phyloP scores from a whole-genome alignment of 2,797 vertebrate genomes.

The Sebastes cheni region DNA sequence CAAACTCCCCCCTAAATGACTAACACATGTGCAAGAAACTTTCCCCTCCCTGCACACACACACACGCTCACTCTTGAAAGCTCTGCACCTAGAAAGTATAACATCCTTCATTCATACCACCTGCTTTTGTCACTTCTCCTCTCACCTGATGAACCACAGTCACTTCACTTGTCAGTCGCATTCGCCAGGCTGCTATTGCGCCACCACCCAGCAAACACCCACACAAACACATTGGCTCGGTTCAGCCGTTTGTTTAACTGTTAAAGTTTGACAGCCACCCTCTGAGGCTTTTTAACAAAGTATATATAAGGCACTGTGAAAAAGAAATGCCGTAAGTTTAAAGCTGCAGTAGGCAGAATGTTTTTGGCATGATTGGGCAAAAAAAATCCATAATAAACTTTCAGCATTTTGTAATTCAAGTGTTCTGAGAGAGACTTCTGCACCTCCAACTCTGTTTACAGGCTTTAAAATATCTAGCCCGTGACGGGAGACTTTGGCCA shows the following conservation, averaged over 20 bases:
- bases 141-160: not conserved
- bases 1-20: slow-evolving; percentile 82
- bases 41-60: slow-evolving; percentile 41
- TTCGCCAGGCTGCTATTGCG: slow-evolving; percentile 10
- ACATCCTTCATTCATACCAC: slow-evolving; percentile 32
- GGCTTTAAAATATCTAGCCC: no score
- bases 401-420: no score
- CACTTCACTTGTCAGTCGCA: not conserved
- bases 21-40: slow-evolving; percentile 81
- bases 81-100: not conserved
- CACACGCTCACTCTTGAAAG: slow-evolving; percentile 8
- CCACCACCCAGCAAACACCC: slow-evolving; percentile 30
- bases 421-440: no score
- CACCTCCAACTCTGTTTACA: no score
- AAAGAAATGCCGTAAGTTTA: not conserved
- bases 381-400: no score
- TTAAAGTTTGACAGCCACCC: slow-evolving; percentile 57
- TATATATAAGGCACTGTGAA: not conserved
- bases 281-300: not conserved
- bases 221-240: not conserved
- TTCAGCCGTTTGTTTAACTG: slow-evolving; percentile 35
- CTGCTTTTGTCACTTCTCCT: slow-evolving; percentile 28
- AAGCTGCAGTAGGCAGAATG: no score
- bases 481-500: no score
- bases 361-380: no score